A percentile compares a stretch with the other conserved stretches of the same genome.
phyloP scores from a whole-genome alignment of 2,888 invertebrate species.

The Pseudolycoriella hygida region DNA sequence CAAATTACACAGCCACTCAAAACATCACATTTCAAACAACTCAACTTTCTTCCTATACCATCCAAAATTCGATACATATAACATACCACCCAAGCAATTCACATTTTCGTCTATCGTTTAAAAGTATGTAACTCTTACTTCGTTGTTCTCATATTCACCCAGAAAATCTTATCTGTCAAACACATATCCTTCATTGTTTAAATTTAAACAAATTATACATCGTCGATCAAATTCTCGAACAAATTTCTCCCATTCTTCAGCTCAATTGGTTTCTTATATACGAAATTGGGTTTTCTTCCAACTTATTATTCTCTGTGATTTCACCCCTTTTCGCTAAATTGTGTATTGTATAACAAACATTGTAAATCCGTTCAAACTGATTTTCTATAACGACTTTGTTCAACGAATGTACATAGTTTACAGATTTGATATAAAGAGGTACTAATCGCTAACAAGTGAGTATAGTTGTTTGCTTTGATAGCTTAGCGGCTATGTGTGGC shows the following conservation, averaged over 20 bases:
- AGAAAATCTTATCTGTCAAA: slow-evolving; percentile 4
- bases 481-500: too few relatives aligned
- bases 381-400: too few relatives aligned
- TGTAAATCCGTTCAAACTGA: too few relatives aligned
- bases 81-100: too few relatives aligned
- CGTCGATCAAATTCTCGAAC: slow-evolving; percentile 11
- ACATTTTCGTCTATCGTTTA: neutral
- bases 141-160: too few relatives aligned
- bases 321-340: slow-evolving; percentile 1
- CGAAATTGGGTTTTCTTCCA: neutral
- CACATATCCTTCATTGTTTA: slow-evolving; percentile 8
- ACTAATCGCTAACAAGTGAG: too few relatives aligned
- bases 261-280: slow-evolving; percentile 1
- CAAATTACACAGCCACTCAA: neutral
- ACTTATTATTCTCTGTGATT: neutral
- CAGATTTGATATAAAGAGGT: too few relatives aligned
- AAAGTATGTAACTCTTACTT: neutral
- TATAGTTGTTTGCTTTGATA: too few relatives aligned
- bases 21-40: slow-evolving; percentile 1
- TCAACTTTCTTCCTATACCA: neutral
- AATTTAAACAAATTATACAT: slow-evolving; percentile 13
- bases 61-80: too few relatives aligned
- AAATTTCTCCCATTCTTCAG: slow-evolving; percentile 1
- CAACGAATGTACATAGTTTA: too few relatives aligned
- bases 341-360: too few relatives aligned